Percentiles rank a stretch among this genome's conserved stretches.
These are phyloP conservation scores for Pseudomyrmex flavicornis DNA, from an alignment of 1,140 invertebrate species.

Conservation along the genomic window DNA sequence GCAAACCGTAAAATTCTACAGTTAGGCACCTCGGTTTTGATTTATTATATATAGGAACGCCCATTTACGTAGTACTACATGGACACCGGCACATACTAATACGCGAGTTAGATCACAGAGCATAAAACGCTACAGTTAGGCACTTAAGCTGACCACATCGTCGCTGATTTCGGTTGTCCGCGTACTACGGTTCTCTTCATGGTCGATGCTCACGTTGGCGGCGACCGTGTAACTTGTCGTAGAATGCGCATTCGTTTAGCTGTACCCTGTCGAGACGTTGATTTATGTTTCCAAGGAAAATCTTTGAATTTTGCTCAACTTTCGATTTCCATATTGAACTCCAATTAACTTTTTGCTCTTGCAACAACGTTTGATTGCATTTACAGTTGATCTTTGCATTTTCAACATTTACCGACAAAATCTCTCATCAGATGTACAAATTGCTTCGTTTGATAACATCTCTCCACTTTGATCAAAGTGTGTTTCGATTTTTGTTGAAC, in stretches of 20 bases:
- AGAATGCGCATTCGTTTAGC: background rate
- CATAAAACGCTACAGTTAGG: constrained; percentile 72
- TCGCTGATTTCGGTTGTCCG: constrained; percentile 62
- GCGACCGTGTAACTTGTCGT: constrained; percentile 30
- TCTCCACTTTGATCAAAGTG: background rate
- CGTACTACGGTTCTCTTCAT: constrained; percentile 60
- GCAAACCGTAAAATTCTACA: constrained; percentile 62
- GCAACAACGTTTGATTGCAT: too few species aligned
- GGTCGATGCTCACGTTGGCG: constrained; percentile 38
- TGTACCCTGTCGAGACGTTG: background rate
- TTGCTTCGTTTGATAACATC: background rate
- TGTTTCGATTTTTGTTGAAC: constrained; percentile 6
- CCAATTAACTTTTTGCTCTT: background rate
- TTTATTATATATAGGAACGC: background rate
- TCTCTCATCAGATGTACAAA: background rate
- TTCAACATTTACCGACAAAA: background rate
- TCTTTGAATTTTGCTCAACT: background rate
- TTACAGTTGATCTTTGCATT: too few species aligned
- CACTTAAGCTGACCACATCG: constrained; percentile 56
- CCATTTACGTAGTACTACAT: constrained; percentile 59
- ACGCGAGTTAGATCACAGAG: constrained; percentile 54
- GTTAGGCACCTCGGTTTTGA: constrained; percentile 41
- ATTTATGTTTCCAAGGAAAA: background rate
- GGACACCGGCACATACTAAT: constrained; percentile 17
- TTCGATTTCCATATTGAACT: background rate